These are phyloP conservation scores for Bicyclus anynana DNA, from an alignment of 1,140 invertebrate genomes.

Conservation along the genomic window DNA sequence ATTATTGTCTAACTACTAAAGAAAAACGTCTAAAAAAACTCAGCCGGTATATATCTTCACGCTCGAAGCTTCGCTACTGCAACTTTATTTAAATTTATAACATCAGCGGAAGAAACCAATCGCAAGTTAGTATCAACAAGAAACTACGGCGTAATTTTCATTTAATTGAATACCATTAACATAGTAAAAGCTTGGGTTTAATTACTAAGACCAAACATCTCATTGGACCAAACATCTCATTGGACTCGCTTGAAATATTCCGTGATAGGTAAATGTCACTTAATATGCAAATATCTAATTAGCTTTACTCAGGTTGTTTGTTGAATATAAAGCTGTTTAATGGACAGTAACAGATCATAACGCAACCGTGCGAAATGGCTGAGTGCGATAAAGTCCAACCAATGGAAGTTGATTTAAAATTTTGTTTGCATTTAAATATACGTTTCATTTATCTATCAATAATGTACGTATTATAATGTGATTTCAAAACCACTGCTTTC, in stretches of 20 bases:
- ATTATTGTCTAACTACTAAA: background rate
- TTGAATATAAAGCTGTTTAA: background rate
- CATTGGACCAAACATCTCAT: too few relatives aligned
- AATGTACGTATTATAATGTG: too few relatives aligned
- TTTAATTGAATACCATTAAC: slow-evolving; percentile 70
- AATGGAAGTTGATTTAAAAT: too few relatives aligned
- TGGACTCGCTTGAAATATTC: slow-evolving; percentile 49
- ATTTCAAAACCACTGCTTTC: too few relatives aligned
- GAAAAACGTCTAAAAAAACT: slow-evolving; percentile 10
- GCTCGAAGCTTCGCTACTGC: slow-evolving; percentile 18
- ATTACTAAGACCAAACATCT: slow-evolving; percentile 53
- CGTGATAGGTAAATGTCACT: slow-evolving; percentile 46
- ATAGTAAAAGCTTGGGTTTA: slow-evolving; percentile 63
- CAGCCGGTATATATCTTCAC: slow-evolving; percentile 9
- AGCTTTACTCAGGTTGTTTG: slow-evolving; percentile 11
- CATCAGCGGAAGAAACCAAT: slow-evolving; percentile 47
- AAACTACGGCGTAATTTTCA: slow-evolving; percentile 52
- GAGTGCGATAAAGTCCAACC: background rate
- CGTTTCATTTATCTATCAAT: too few relatives aligned
- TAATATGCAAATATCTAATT: slow-evolving; percentile 47
- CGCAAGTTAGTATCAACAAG: slow-evolving; percentile 55
- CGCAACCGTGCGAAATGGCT: background rate
- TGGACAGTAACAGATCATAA: background rate
- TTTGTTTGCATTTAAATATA: too few relatives aligned
- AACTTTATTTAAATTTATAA: slow-evolving; percentile 32